Evolutionary conservation across 2,113 vertebrate genomes (phyloP).

Genomic region (Hepsetus odoe): DNA sequence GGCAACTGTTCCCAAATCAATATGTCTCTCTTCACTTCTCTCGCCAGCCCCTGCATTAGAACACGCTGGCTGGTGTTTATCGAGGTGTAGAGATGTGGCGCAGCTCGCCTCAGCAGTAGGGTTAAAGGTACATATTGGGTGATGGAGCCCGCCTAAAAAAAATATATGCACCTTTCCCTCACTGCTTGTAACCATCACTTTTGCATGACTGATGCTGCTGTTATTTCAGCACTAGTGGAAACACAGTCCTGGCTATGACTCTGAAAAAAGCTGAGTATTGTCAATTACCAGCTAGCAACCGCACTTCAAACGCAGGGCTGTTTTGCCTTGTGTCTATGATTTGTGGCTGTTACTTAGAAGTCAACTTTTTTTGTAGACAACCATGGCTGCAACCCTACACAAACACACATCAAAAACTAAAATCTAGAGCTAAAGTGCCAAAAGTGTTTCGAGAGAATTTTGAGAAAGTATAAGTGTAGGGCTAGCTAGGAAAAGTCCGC

Average conservation of each 20-base stretch:
- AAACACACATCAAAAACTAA: too few species aligned
- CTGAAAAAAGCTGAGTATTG: background rate
- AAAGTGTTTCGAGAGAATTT: too few species aligned
- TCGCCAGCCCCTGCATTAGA: slow-evolving; percentile 11
- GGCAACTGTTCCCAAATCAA: slow-evolving; percentile 37
- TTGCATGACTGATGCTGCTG: slow-evolving; percentile 26
- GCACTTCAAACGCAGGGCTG: background rate
- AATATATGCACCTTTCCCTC: slow-evolving; percentile 31
- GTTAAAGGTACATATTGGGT: slow-evolving; percentile 22
- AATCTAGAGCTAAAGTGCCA: too few species aligned
- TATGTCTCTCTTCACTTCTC: slow-evolving; percentile 26
- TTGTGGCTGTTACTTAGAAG: background rate
- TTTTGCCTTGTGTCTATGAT: background rate
- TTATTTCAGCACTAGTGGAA: background rate
- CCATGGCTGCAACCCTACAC: too few species aligned
- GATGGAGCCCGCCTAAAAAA: slow-evolving; percentile 4
- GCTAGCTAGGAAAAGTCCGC: too few species aligned
- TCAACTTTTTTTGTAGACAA: too few species aligned
- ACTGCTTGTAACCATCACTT: background rate
- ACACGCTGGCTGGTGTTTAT: slow-evolving; percentile 39
- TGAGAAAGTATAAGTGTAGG: too few species aligned
- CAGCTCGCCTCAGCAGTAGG: slow-evolving; percentile 7
- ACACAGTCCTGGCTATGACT: slow-evolving; percentile 2
- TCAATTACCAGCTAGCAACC: background rate
- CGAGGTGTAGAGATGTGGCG: slow-evolving; percentile 40